Base-by-base conservation (phyloP, 2,113 vertebrate species). In the Datnioides undecimradiatus region DNA sequence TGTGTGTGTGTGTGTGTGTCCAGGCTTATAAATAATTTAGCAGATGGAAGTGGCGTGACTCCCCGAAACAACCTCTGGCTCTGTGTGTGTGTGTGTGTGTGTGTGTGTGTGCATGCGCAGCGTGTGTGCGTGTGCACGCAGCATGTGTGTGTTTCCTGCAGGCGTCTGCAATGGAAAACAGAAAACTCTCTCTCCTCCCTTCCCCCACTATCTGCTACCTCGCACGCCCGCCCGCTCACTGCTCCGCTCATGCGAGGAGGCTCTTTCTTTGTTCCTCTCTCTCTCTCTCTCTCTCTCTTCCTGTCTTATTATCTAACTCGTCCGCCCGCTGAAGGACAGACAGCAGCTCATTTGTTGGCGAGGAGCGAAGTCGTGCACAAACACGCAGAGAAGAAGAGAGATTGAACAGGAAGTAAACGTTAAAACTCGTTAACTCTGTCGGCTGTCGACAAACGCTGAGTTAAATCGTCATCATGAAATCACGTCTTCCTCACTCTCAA, bases 1-100 rank as follows among this genome's bases (percentile, higher is more conserved):
- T 40, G 40, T 55, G 66, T 49, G 58, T 34, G 74, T 79, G 70
- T 73, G 68, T 70, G 80, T 66, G 80, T 78, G 55, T 69, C 34
- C 65, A 55, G 49, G 59, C 52, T 84, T 48, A 89, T 92, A 80
- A 88, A 90, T 91, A 82, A 91, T 92, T 88, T 71, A 89, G 48
- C 80, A 88, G 81, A 82, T 82, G 79, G 71, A 85, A 69, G 80
- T 57, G 78, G 71, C 70, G 74, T 66, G 74, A 86, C 80, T 84
- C 74, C 73, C 49, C n/a, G 67, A 77, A 82, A 80, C 55, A 67
- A 80, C 73, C 72, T 75, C 80, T 84, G 80, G 65, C 77, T 60
- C 21, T 59, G 54, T 48, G 55, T 46, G 41, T 78, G 36, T 48
- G 74, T 79, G 70, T 73, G 67, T 73, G 80, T 62, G 76, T 34